A percentile compares a stretch with the other conserved stretches of the same genome.
These are phyloP conservation scores for Aleiodes sp. DNA, from an alignment of 1,140 invertebrate genomes.

Conservation along the genomic window DNA sequence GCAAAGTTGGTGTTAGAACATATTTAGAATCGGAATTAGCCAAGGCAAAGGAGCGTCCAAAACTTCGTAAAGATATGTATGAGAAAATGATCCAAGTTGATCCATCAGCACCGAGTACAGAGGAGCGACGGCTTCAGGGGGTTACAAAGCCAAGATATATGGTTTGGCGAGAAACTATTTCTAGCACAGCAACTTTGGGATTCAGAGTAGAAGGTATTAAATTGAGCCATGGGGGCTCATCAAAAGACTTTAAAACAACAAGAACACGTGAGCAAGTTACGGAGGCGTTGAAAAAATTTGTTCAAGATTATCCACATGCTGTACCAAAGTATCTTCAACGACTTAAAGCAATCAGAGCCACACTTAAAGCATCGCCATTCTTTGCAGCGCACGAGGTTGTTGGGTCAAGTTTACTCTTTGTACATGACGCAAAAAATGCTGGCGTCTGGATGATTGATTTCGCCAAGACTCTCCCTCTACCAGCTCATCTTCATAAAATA, in stretches of 20 bases:
- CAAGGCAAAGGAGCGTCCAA: conserved; percentile 94
- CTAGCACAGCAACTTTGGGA: conserved; percentile 92
- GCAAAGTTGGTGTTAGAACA: conserved; percentile 93
- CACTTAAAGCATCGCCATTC: conserved; percentile 85
- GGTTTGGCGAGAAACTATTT: conserved; percentile 98
- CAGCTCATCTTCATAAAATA: conserved; percentile 74
- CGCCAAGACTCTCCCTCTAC: conserved; percentile 91
- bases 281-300: conserved; percentile 84
- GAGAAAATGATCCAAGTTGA: conserved; percentile 98
- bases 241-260: conserved; percentile 97
- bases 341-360: conserved; percentile 82
- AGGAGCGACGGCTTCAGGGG: conserved; percentile 87
- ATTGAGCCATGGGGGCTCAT: conserved; percentile 84
- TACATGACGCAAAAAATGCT: conserved; percentile 89
- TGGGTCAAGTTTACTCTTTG: conserved; percentile 94
- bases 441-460: conserved; percentile 99
- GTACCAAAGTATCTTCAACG: conserved; percentile 84
- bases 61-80: conserved; percentile 87
- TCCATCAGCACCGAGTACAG: conserved; percentile 85
- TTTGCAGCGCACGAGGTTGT: conserved; percentile 95
- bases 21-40: conserved; percentile 94
- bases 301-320: conserved; percentile 79
- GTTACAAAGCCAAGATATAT: conserved; percentile 96
- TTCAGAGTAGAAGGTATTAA: conserved; percentile 97
- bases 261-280: conserved; percentile 79